phyloP scores from a whole-genome alignment of 2,797 vertebrate genomes.

The Paguma larvata region DNA sequence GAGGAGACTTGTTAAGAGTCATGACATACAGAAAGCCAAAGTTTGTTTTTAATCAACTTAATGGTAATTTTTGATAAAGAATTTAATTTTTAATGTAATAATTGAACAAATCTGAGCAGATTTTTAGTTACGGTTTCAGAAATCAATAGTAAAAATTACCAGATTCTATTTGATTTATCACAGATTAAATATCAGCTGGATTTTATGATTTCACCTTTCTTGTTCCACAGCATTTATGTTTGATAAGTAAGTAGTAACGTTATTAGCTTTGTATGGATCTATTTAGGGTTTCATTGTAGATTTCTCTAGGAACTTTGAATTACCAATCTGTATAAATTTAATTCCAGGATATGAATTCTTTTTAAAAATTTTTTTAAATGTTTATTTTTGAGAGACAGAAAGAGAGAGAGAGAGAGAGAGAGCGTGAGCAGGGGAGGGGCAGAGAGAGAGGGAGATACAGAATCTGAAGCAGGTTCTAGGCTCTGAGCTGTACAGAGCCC shows the following conservation, averaged over 20 bases:
- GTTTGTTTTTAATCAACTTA: slow-evolving; percentile 48
- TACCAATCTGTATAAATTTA: not conserved
- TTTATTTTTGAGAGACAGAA: too few species aligned
- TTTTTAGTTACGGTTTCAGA: slow-evolving; percentile 41
- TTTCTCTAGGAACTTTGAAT: not conserved
- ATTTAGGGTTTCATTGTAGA: slow-evolving; percentile 13
- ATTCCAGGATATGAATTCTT: not conserved
- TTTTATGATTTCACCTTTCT: not conserved
- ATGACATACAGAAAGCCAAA: slow-evolving; percentile 15
- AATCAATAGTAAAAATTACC: slow-evolving; percentile 10
- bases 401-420: too few species aligned
- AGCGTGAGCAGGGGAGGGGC: too few species aligned
- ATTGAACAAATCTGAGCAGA: not conserved
- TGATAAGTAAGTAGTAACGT: not conserved
- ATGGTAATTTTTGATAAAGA: slow-evolving; percentile 15
- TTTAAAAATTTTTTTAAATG: too few species aligned
- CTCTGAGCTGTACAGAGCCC: too few species aligned
- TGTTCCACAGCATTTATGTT: slow-evolving; percentile 22
- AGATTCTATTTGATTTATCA: not conserved
- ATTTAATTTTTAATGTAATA: slow-evolving; percentile 55
- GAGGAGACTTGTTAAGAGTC: not conserved
- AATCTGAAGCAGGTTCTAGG: too few species aligned
- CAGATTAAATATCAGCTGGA: not conserved
- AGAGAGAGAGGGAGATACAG: too few species aligned
- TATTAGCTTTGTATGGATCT: not conserved